Evolutionary conservation across 2,888 invertebrate species (phyloP), one percentile per base, ranked within the genome.

Genomic region (Tridacna crocea): DNA sequence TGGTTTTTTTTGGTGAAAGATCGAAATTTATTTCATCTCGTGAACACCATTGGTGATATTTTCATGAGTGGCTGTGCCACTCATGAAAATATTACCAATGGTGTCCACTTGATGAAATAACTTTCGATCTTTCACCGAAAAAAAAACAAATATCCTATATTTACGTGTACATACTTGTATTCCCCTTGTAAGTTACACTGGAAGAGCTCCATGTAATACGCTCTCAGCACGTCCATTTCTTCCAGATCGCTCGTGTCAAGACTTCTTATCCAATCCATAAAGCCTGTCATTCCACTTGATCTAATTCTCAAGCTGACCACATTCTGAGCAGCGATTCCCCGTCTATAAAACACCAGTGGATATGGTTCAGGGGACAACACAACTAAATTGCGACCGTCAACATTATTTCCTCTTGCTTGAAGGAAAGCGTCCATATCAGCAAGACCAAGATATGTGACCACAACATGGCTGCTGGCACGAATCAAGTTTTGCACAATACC

Each of bases 111-210:
- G n/a, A n/a, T n/a, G n/a, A n/a, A n/a, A n/a, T n/a, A n/a, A n/a
- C n/a, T n/a, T n/a, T n/a, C n/a, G n/a, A n/a, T n/a, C n/a, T n/a
- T n/a, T n/a, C n/a, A n/a, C n/a, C n/a, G n/a, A n/a, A n/a, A n/a
- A n/a, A n/a, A n/a, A n/a, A n/a, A n/a, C n/a, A n/a, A n/a, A n/a
- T n/a, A n/a, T n/a, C n/a, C n/a, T n/a, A n/a, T n/a, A n/a, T n/a
- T 36, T 36, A 19, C 19, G 22, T 13, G 13, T 63, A 15, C 22
- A 63, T 76, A 89, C 89, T 46, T 83, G 76, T 87, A 87, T 63
- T 83, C 70, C 11, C 89, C 88, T 12, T 91, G 91, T 6, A 93
- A 84, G 75, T 93, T 90, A 83, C 93, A 93, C 60, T 85, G 26
- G 77, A 86, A 87, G 15, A 91, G 27, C 0, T 83, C 84, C 88